Percentiles rank a stretch among this genome's conserved stretches.
These are phyloP conservation scores for Meteorus colon DNA, from an alignment of 2,888 invertebrate genomes.

Conservation along the genomic window DNA sequence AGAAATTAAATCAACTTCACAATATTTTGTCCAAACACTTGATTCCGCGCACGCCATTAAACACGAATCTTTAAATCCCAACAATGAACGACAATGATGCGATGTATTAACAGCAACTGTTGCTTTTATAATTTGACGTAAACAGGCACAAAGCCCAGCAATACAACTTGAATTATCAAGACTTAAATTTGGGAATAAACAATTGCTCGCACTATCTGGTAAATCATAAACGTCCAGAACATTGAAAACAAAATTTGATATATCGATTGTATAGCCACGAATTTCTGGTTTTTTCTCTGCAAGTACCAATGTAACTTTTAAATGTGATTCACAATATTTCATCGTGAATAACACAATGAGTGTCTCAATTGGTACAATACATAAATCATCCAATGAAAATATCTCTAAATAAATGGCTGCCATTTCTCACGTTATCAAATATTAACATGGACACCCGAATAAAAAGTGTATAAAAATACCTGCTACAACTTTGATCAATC, in stretches of 20 bases:
- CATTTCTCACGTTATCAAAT: conserved; percentile 50
- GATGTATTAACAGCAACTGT: conserved; percentile 61
- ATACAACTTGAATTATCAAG: conserved; percentile 78
- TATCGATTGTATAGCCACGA: conserved; percentile 64
- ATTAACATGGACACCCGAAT: too few relatives aligned
- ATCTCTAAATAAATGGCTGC: conserved; percentile 66
- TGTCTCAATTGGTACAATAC: conserved; percentile 77
- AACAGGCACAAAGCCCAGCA: conserved; percentile 86
- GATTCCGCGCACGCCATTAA: conserved; percentile 88
- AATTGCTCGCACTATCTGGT: conserved; percentile 72
- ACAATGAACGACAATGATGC: conserved; percentile 75
- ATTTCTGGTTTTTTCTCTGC: conserved; percentile 55
- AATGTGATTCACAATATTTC: conserved; percentile 76
- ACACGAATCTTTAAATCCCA: conserved; percentile 88
- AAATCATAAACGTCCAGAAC: conserved; percentile 69
- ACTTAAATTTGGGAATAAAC: conserved; percentile 80
- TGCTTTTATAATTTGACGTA: conserved; percentile 77
- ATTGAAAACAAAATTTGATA: conserved; percentile 68
- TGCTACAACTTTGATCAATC: background rate
- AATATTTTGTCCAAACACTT: conserved; percentile 93
- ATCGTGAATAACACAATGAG: conserved; percentile 78
- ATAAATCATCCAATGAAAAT: conserved; percentile 55
- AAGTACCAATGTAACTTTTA: conserved; percentile 74
- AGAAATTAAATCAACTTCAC: conserved; percentile 86
- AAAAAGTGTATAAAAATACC: background rate